Evolutionary conservation across 1,140 invertebrate genomes (phyloP), one percentile per base, ranked within the genome.

Genomic region (Euwallacea similis): DNA sequence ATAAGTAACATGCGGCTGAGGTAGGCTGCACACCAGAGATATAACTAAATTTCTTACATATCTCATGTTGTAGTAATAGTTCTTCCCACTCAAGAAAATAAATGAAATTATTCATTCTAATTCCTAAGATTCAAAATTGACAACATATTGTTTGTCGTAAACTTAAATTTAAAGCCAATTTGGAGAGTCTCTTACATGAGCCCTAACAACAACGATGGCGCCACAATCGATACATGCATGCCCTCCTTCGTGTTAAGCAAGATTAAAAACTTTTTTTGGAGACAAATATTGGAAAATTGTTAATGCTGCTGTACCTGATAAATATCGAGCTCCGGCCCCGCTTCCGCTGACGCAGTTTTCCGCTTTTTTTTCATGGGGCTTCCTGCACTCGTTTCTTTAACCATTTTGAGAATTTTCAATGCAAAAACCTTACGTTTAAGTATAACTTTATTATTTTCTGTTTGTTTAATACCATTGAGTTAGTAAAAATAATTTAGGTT

Each of bases 321-420:
- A 66, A 80, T 70, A 75, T 80, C 79, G 0, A 46, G 59, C 58
- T 79, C 78, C 8, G 33, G 21, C 47, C 78, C 79, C 44, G 43
- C n/a, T 13, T 79, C 79, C 9, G 62, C 66, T 0, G 60, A 62
- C 11, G 67, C 59, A 13, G 55, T 67, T 76, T 80, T 80, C 9
- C 77, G 74, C 58, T 76, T 77, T 59, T 79, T 79, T 70, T 78
- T 79, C 8, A 76, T 44, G 16, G 66, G 59, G 9, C 58, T 21
- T 8, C 33, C 71, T 47, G 62, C 15, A 55, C 15, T 55, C 0
- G 74, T 73, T 33, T 80, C 78, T 76, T 79, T 80, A 9, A 79
- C 79, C 79, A 80, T 80, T 73, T 67, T 67, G 2, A 33, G 21
- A 33, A 33, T 33, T 33, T 33, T 33, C 21, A 2, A 33, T 1